phyloP scores from a whole-genome alignment of 2,113 vertebrate species.

The Malurus melanocephalus region DNA sequence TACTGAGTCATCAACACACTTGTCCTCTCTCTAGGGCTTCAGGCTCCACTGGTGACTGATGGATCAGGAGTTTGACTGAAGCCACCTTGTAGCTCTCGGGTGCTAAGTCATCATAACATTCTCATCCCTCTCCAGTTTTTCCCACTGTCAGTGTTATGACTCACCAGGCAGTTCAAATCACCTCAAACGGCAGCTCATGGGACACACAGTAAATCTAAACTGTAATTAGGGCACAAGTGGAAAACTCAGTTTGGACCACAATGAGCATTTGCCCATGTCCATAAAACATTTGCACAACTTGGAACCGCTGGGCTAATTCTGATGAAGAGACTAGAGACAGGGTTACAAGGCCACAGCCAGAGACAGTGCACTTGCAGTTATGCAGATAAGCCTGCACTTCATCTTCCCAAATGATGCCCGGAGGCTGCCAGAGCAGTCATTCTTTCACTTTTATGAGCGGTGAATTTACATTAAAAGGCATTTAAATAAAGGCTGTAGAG shows the following conservation, averaged over 20 bases:
- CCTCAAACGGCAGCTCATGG: background rate
- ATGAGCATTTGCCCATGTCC: background rate
- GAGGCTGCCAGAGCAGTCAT: slow-evolving; percentile 39
- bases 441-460: slow-evolving; percentile 46
- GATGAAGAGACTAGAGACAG: background rate
- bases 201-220: background rate
- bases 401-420: slow-evolving; percentile 51
- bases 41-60: background rate
- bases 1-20: background rate
- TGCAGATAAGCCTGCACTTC: slow-evolving; percentile 13
- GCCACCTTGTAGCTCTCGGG: rapidly evolving
- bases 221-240: background rate
- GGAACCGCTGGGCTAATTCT: background rate
- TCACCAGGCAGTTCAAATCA: background rate
- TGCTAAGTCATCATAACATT: background rate
- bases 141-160: background rate
- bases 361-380: slow-evolving; percentile 16
- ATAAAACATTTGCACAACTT: slow-evolving; percentile 1
- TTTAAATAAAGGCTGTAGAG: slow-evolving; percentile 48
- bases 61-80: background rate
- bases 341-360: slow-evolving; percentile 22
- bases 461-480: slow-evolving; percentile 49
- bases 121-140: background rate
- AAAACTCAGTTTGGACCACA: background rate
- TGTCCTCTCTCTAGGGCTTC: rapidly evolving